Percentiles rank a stretch among this genome's conserved stretches.
These are phyloP conservation scores for Brachypodius melanocephalos DNA, from an alignment of 2,113 vertebrate species.

Conservation along the genomic window DNA sequence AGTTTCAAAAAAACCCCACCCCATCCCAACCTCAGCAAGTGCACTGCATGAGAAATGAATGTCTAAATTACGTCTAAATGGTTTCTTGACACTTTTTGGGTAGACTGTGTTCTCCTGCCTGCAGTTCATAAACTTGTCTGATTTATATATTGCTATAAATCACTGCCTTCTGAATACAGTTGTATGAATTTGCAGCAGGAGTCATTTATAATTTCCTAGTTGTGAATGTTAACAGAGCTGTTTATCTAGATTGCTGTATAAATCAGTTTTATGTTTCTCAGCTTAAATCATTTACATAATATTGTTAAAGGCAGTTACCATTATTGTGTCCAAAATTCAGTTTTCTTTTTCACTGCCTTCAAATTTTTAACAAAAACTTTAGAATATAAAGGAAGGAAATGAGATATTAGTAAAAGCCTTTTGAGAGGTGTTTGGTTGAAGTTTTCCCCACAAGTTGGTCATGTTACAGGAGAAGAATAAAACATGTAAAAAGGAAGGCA, in stretches of 20 bases:
- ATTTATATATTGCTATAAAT: slow-evolving; percentile 10
- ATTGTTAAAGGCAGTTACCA: background rate
- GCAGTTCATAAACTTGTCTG: background rate
- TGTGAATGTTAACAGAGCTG: background rate
- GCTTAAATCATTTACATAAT: background rate
- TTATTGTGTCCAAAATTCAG: background rate
- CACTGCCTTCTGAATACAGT: background rate
- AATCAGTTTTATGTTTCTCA: background rate
- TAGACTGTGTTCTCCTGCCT: background rate
- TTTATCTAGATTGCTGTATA: background rate
- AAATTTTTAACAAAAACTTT: background rate
- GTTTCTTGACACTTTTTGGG: background rate
- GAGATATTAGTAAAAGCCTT: background rate
- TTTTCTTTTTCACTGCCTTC: background rate
- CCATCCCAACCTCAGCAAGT: background rate
- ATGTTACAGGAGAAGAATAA: background rate
- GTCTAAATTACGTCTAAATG: background rate
- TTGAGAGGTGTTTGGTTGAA: background rate
- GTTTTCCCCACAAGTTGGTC: background rate
- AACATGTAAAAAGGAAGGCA: background rate
- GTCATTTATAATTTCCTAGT: background rate
- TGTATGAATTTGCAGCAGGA: background rate
- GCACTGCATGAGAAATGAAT: background rate
- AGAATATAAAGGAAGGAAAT: background rate
- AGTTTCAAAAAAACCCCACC: background rate